Evolutionary conservation across 2,888 invertebrate genomes (phyloP).

Genomic region (Leucania comma): DNA sequence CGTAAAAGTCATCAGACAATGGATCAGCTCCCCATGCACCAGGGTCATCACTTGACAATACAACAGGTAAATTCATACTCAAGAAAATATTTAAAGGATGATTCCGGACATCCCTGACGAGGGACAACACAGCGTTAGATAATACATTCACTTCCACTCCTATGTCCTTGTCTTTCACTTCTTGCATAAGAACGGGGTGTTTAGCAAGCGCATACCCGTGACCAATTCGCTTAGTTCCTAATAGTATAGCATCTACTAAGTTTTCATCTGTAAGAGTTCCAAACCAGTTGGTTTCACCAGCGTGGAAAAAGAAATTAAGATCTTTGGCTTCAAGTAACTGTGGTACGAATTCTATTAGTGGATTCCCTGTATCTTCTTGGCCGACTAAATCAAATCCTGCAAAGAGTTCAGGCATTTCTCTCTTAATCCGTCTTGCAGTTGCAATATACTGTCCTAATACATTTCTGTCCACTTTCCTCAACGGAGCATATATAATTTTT

Average conservation of each 20-base stretch:
- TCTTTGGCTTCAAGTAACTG: constrained; percentile 87
- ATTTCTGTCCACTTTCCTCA: constrained; percentile 82
- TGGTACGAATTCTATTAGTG: constrained; percentile 91
- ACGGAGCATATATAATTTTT: constrained; percentile 93
- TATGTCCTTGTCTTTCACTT: constrained; percentile 91
- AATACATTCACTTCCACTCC: constrained; percentile 95
- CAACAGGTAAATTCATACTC: constrained; percentile 93
- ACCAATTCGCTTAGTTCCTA: constrained; percentile 94
- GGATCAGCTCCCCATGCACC: constrained; percentile 94
- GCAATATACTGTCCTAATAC: constrained; percentile 85
- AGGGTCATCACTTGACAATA: constrained; percentile 95
- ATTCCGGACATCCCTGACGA: constrained; percentile 94
- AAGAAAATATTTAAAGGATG: constrained; percentile 93
- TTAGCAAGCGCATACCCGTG: constrained; percentile 94
- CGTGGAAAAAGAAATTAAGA: constrained; percentile 94
- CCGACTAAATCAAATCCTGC: constrained; percentile 96
- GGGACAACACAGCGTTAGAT: constrained; percentile 94
- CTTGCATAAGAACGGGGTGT: constrained; percentile 92
- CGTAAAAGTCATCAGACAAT: constrained; percentile 94
- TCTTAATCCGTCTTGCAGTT: constrained; percentile 81
- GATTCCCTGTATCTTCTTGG: constrained; percentile 93
- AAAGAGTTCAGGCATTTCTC: constrained; percentile 91
- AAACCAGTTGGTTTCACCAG: constrained; percentile 95
- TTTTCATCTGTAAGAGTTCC: constrained; percentile 93
- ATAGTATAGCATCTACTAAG: constrained; percentile 93